Evolutionary conservation across 1,140 invertebrate species (phyloP), one percentile per base, ranked within the genome.

Genomic region (Sminthurides bifidus): DNA sequence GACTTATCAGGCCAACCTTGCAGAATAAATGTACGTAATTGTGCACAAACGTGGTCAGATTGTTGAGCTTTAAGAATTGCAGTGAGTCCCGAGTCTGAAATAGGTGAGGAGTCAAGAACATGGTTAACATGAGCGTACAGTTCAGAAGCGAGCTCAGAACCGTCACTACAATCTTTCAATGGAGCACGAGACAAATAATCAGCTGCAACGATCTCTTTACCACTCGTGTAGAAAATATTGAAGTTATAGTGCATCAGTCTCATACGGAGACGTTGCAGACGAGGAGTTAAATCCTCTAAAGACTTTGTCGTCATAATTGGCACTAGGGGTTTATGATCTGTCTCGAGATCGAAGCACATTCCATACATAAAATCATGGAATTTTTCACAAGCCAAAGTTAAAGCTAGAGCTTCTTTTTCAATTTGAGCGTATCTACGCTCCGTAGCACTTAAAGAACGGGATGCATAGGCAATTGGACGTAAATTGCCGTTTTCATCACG

Each of bases 251-350:
- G 56, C 55, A 70, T 67, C 14, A 72, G 31, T 12, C 67, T 43
- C 6, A 72, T 48, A 6, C 69, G 60, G 44, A 73, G 68, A 41
- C 68, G 40, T 59, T 74, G 70, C 8, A 74, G 54, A n/a, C 70
- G 37, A 17, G 66, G 63, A 8, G 68, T 65, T 24, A 71, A 56
- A 5, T 66, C 65, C 29, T 69, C 66, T 26, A 71, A 48, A 21
- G n/a, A 38, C 37, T 66, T 69, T 27, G 24, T 56, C 26, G 55
- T 64, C 31, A 65, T 54, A 33, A 71, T 63, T 17, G 31, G 59
- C 30, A 63, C 60, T 49, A 63, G 65, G 0, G 67, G 57, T 23
- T 68, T 68, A 56, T 72, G 69, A 49, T 72, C 68, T 0, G 66
- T 69, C 56, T 67, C 65, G 21, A 70, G 45, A 1, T 17, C 37